These are phyloP conservation scores for Clarias platycephalus DNA, from an alignment of 2,797 vertebrate species.

Conservation along the genomic window DNA sequence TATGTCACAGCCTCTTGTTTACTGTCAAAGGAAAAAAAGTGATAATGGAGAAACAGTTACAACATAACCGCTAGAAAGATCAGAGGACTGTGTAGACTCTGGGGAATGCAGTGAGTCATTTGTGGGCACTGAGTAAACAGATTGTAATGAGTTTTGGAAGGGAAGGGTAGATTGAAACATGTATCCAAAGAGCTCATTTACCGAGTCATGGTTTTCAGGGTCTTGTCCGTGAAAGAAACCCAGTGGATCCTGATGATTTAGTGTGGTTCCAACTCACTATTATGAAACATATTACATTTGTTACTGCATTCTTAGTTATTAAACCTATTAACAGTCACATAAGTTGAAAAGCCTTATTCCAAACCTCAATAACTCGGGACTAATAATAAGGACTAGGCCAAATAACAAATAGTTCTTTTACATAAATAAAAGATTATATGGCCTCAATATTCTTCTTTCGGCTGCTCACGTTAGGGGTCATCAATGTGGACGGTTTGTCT, in stretches of 20 bases:
- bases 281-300: background rate
- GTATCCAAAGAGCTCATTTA: background rate
- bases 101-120: background rate
- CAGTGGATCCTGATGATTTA: background rate
- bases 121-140: background rate
- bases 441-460: too few relatives aligned
- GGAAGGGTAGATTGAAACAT: background rate
- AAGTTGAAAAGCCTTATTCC: background rate
- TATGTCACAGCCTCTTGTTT: constrained; percentile 43
- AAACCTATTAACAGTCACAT: background rate
- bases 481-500: too few relatives aligned
- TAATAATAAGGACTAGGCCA: background rate
- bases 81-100: background rate
- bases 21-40: constrained; percentile 45
- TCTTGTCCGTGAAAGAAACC: background rate
- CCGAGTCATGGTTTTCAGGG: background rate
- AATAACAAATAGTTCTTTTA: too few relatives aligned
- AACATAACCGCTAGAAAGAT: background rate
- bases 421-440: too few relatives aligned
- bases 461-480: too few relatives aligned
- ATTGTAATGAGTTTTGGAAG: constrained; percentile 1
- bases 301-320: background rate
- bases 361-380: background rate
- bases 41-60: background rate
- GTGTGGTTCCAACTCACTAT: background rate